These are phyloP conservation scores for Pogonognathellus flavescens DNA, from an alignment of 1,140 invertebrate genomes.

Conservation along the genomic window DNA sequence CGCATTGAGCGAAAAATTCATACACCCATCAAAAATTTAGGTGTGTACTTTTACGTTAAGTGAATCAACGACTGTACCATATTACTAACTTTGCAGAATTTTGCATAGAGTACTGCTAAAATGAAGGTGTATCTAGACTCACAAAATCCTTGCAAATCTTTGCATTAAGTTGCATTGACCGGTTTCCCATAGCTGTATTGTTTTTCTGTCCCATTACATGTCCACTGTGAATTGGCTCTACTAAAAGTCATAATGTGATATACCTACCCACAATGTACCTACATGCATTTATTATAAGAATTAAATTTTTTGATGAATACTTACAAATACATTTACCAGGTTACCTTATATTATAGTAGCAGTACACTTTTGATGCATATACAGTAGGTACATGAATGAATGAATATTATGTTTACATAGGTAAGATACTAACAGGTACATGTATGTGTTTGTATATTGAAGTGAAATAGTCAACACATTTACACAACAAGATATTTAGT, in stretches of 20 bases:
- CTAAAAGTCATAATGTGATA: background rate
- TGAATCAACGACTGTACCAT: background rate
- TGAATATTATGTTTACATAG: no score
- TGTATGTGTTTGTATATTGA: no score
- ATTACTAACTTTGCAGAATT: background rate
- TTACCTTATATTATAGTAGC: no score
- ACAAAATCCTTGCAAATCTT: constrained; percentile 8
- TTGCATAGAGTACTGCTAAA: background rate
- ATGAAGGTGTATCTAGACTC: background rate
- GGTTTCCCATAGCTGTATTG: constrained; percentile 46
- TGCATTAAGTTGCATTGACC: constrained; percentile 15
- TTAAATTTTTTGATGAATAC: no score
- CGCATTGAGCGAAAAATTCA: background rate
- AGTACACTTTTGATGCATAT: no score
- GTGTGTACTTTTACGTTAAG: background rate
- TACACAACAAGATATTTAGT: no score
- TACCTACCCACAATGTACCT: background rate
- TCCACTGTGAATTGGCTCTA: background rate
- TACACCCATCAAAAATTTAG: background rate
- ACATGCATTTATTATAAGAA: background rate
- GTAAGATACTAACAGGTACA: no score
- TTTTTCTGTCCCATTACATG: constrained; percentile 22
- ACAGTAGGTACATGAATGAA: no score
- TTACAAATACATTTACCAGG: no score
- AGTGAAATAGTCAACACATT: no score